A percentile compares a stretch with the other conserved stretches of the same genome.
These are phyloP conservation scores for Ceyx erithaca DNA, from an alignment of 2,797 vertebrate species.

Conservation along the genomic window DNA sequence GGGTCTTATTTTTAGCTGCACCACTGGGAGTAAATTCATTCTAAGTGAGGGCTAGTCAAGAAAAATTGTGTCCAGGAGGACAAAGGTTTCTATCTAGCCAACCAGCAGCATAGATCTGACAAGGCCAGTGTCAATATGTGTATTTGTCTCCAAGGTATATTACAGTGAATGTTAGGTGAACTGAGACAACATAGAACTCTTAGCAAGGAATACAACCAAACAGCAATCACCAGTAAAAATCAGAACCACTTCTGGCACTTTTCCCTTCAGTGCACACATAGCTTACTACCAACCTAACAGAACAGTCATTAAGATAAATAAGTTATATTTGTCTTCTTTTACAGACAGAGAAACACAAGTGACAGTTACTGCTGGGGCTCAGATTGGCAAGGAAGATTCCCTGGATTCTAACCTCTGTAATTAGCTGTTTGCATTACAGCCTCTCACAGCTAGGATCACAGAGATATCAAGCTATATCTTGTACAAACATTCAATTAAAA, in stretches of 20 bases:
- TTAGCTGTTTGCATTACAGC: not conserved
- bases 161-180: not conserved
- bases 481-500: not conserved
- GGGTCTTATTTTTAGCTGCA: conserved; percentile 19
- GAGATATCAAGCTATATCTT: not conserved
- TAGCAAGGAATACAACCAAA: not conserved
- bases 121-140: not conserved
- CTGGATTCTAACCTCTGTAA: not conserved
- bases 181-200: not conserved
- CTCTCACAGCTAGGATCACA: not conserved
- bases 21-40: not conserved
- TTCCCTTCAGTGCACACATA: not conserved
- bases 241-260: not conserved
- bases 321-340: not conserved
- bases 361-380: not conserved
- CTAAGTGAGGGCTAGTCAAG: not conserved
- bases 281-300: not conserved
- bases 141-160: conserved; percentile 22
- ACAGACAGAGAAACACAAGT: not conserved
- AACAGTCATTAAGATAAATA: not conserved
- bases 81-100: not conserved
- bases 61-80: not conserved
- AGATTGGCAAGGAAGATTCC: not conserved
- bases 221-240: not conserved
- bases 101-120: not conserved